Conservation (phyloP, 2,888 invertebrate species). For the Hypolimnas misippus region DNA sequence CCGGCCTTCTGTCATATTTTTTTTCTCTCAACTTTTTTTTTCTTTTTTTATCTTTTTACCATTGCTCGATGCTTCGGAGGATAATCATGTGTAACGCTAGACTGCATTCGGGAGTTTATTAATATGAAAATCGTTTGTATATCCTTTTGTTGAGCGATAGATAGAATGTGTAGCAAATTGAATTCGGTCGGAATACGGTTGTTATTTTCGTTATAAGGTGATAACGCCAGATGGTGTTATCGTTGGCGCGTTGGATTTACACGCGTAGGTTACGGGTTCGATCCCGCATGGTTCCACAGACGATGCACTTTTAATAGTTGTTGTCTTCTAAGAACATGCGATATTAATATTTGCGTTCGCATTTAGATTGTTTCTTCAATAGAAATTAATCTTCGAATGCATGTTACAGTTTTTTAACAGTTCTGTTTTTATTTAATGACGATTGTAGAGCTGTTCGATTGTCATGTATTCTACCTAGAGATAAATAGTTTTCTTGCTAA, state of each 20-base stretch:
- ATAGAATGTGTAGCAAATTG: slow-evolving; percentile 41
- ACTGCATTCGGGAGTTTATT: slow-evolving; percentile 67
- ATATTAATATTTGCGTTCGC: slow-evolving; percentile 56
- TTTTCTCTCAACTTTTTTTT: slow-evolving; percentile 42
- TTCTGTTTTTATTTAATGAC: background rate
- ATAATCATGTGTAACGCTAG: slow-evolving; percentile 80
- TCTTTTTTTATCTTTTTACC: slow-evolving; percentile 42
- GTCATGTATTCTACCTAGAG: slow-evolving; percentile 16
- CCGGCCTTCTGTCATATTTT: slow-evolving; percentile 59
- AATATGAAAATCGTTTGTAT: slow-evolving; percentile 64
- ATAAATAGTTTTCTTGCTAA: slow-evolving; percentile 16
- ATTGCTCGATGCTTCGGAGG: slow-evolving; percentile 48
- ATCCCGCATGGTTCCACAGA: slow-evolving; percentile 76
- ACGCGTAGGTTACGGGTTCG: slow-evolving; percentile 54
- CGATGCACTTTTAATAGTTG: slow-evolving; percentile 60
- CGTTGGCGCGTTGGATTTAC: slow-evolving; percentile 26
- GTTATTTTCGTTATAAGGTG: slow-evolving; percentile 38
- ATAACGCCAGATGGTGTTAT: slow-evolving; percentile 43
- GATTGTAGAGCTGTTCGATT: background rate
- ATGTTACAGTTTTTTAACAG: slow-evolving; percentile 40
- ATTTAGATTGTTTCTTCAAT: slow-evolving; percentile 51
- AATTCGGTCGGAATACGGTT: slow-evolving; percentile 30
- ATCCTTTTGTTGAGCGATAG: slow-evolving; percentile 44
- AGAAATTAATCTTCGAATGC: slow-evolving; percentile 44
- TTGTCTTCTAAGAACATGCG: slow-evolving; percentile 77